Evolutionary conservation across 1,140 invertebrate genomes (phyloP).

Genomic region (Dendrolimus punctatus): DNA sequence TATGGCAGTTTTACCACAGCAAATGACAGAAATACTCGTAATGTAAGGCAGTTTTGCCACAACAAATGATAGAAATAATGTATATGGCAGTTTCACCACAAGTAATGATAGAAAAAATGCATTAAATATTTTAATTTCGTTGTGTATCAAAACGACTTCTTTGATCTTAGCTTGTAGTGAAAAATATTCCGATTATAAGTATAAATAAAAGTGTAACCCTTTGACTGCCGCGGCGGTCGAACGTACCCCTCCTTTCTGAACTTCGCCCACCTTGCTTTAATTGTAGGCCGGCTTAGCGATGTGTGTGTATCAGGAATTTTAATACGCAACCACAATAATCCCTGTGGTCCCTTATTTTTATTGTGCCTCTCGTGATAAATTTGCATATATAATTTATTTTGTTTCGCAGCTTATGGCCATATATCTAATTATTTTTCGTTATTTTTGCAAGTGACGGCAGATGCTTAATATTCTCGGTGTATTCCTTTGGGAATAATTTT

Average conservation of each 20-base stretch:
- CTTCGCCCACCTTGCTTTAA: slow-evolving; percentile 30
- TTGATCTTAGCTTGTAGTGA: no score
- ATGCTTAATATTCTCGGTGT: background rate
- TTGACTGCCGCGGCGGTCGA: background rate
- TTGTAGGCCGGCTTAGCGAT: slow-evolving; percentile 45
- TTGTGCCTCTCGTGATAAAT: slow-evolving; percentile 38
- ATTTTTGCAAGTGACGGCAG: slow-evolving; percentile 3
- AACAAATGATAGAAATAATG: no score
- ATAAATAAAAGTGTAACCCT: background rate
- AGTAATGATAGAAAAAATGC: no score
- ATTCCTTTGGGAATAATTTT: background rate
- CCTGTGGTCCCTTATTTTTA: slow-evolving; percentile 46
- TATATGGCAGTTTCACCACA: no score
- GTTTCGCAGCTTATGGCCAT: slow-evolving; percentile 18
- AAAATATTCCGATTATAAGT: no score
- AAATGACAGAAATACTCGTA: no score
- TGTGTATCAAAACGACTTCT: no score
- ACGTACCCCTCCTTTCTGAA: background rate
- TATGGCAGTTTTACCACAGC: no score
- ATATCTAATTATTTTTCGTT: slow-evolving; percentile 12
- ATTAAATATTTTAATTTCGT: no score
- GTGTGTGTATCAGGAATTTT: slow-evolving; percentile 61
- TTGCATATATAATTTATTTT: slow-evolving; percentile 48
- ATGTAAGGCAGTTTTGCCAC: no score
- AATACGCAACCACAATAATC: slow-evolving; percentile 40